Base-by-base conservation (phyloP, 2,888 invertebrate genomes). In the Axea sp. region DNA sequence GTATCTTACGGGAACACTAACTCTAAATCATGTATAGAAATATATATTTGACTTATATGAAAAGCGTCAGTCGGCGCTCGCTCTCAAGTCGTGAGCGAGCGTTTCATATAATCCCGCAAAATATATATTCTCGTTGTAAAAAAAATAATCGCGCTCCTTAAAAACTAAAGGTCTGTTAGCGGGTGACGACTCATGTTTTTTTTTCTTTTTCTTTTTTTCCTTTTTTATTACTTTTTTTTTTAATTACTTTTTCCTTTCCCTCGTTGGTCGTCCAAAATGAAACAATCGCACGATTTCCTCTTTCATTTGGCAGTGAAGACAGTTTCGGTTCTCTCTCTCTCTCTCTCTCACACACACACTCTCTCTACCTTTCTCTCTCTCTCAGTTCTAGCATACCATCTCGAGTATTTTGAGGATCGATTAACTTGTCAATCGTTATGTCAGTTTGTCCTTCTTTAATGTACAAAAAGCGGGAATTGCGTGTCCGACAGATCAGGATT, bases 1-100 rank as follows among this genome's bases (percentile, higher is more conserved):
- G 81, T 75, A 76, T 76, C 78, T 79, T 83, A 79, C 75, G 80
- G 80, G 80, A 82, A 77, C 67, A 79, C 81, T 84, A 84, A 81
- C 17, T 47, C 84, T 86, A 85, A 83, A 83, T 84, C 79, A 80
- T 80, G 78, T 84, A 82, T 84, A 83, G 83, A 86, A 86, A 87
- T 87, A 86, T 86, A 87, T 87, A 86, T 86, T 86, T 86, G 81
- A 86, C 85, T 83, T 86, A 86, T 87, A 86, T 87, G 87, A 86
- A 87, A 87, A 86, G 86, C 86, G 81, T 87, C 87, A 87, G 86
- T 86, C 86, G 85, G 85, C 82, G 83, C 80, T 77, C 83, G 83
- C 83, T 79, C 79, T 30, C 79, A 72, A 77, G 67, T 81, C 81
- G 77, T 78, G 76, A 67, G 83, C 85, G 83, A 83, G 86, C 86